Percentiles rank a stretch among this genome's conserved stretches.
Evolutionary conservation across 2,797 vertebrate genomes (phyloP).

Genomic region (Hephaestus fuliginosus): DNA sequence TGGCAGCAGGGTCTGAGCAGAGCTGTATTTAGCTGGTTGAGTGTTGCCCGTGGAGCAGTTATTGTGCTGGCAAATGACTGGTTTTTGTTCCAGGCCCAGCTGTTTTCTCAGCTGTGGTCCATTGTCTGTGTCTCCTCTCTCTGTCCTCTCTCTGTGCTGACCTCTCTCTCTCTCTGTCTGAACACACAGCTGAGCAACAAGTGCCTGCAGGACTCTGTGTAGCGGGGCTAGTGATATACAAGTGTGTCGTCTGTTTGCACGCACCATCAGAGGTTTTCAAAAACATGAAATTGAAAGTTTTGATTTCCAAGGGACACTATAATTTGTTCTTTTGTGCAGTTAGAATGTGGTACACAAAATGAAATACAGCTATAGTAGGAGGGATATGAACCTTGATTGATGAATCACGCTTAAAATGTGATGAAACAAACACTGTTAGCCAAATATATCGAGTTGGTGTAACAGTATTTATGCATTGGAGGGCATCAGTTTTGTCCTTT

Average conservation of each 20-base stretch:
- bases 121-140: conserved; percentile 34
- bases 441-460: neutral
- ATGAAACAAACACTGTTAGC: neutral
- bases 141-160: conserved; percentile 18
- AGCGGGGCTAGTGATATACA: neutral
- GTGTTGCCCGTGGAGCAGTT: conserved; percentile 51
- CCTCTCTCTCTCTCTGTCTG: conserved; percentile 17
- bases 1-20: conserved; percentile 21
- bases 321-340: neutral
- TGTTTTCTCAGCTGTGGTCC: conserved; percentile 67
- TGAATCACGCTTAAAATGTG: neutral
- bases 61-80: conserved; percentile 62
- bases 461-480: neutral
- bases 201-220: conserved; percentile 38
- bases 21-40: conserved; percentile 48
- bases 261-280: neutral
- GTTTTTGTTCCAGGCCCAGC: conserved; percentile 62
- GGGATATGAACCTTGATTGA: neutral
- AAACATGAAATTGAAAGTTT: neutral
- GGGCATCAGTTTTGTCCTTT: neutral
- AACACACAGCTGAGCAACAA: conserved; percentile 51
- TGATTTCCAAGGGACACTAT: neutral
- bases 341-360: neutral
- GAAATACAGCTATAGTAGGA: neutral
- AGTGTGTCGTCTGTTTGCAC: conserved; percentile 10